phyloP scores from a whole-genome alignment of 2,888 invertebrate genomes.

The Amphiduros pacificus region DNA sequence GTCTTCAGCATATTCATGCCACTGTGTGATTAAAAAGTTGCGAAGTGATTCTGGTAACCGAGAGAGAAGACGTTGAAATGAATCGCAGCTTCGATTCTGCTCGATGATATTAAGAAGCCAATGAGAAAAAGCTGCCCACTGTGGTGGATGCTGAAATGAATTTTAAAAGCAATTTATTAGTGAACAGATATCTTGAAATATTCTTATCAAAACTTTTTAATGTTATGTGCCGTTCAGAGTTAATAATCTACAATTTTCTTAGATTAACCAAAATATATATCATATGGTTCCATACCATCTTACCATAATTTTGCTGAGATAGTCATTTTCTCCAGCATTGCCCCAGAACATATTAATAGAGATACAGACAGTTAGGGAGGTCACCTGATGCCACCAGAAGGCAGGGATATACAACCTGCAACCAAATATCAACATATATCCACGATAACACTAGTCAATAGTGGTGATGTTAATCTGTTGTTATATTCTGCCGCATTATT shows the following conservation, averaged over 20 bases:
- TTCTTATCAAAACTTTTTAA: neutral
- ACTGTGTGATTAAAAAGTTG: constrained; percentile 35
- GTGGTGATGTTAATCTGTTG: too few species aligned
- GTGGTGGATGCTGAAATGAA: constrained; percentile 22
- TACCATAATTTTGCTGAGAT: constrained; percentile 33
- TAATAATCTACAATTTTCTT: neutral
- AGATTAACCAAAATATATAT: neutral
- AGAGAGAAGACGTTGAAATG: constrained; percentile 30
- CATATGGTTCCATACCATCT: constrained; percentile 10
- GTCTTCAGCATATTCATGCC: constrained; percentile 32
- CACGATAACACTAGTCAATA: neutral
- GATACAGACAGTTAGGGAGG: constrained; percentile 31
- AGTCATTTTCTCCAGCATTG: constrained; percentile 32
- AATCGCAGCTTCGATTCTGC: constrained; percentile 32
- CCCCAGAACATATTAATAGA: constrained; percentile 40
- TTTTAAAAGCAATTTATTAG: neutral
- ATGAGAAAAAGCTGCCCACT: constrained; percentile 33
- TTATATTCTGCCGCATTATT: too few species aligned
- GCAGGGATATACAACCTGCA: constrained; percentile 38
- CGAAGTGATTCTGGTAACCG: constrained; percentile 31
- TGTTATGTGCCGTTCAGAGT: neutral
- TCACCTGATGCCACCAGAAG: constrained; percentile 41
- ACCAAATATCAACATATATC: neutral
- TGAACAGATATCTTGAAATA: neutral
- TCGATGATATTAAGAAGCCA: constrained; percentile 38